Base-by-base conservation (phyloP, 23 tunicate genomes). In the Diplosoma virens region DNA sequence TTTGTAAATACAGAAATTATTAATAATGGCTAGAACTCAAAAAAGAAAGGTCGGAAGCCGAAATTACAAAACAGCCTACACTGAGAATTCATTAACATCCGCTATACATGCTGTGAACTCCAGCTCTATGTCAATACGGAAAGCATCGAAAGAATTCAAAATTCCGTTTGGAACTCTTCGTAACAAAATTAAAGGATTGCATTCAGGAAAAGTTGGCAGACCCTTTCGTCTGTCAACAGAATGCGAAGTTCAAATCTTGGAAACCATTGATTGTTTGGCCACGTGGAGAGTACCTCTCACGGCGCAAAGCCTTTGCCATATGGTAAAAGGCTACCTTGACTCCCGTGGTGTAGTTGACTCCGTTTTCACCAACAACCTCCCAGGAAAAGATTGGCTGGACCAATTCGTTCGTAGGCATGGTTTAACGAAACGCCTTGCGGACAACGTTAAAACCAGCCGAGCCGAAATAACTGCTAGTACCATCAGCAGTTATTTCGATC, bases 101-200 rank as follows among this genome's bases (percentile, higher is more conserved):
- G 66, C 76, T 6, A 6, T 70, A 7, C 66, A 29, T 46, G 30
- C 30, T 4, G 60, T 70, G 3, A 25, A 46, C 3, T 6, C 30
- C 27, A 46, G 25, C 23, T 21, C 27, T 9, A 37, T 70, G 66
- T 70, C 76, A 11, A 37, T 70, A 3, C 16, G 55, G 23, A 46
- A 41, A 37, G 76, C 76, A 37, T 37, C 76, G 23, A 70, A 70
- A 46, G 33, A 21, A 20, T 70, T 37, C 25, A 20, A 37, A 11
- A 70, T 70, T 6, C 76, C 66, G 6, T 70, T 37, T 37, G 76
- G 76, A 70, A 70, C 76, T 6, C 27, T 70, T 5, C 30, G 66
- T 3, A 70, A 70, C 21, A 70, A 70, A 4, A 63, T 7, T 23
- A 63, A 63, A 28, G 30, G 30, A 6, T 24, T 46, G 6, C 55